Evolutionary conservation across 2,113 vertebrate species (phyloP).

Genomic region (Pampusana beccarii): DNA sequence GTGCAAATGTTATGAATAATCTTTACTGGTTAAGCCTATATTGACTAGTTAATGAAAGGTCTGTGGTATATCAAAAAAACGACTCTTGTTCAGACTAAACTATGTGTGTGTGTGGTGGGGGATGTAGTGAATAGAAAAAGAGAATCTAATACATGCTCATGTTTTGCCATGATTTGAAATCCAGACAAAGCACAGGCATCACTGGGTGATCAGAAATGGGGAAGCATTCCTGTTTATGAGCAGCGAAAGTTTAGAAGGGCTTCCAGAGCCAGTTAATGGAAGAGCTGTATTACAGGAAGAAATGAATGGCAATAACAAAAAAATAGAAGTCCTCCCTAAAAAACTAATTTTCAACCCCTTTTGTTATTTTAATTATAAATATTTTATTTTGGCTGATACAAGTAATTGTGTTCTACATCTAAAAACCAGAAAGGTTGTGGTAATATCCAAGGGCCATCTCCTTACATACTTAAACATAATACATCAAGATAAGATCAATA

Average conservation of each 20-base stretch:
- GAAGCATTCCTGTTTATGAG: background rate
- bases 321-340: background rate
- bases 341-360: background rate
- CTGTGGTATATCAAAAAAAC: background rate
- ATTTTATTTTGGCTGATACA: background rate
- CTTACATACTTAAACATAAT: background rate
- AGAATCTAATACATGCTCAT: rapidly evolving
- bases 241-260: background rate
- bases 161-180: background rate
- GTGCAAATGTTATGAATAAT: background rate
- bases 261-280: background rate
- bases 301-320: background rate
- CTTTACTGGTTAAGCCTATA: background rate
- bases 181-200: background rate
- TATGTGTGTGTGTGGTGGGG: background rate
- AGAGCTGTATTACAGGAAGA: background rate
- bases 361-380: background rate
- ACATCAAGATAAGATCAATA: background rate
- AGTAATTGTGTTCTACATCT: background rate
- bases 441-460: background rate
- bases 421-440: background rate
- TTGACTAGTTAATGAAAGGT: background rate
- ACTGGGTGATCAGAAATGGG: background rate
- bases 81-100: background rate
- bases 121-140: background rate